Evolutionary conservation across 2,888 invertebrate genomes (phyloP).

Genomic region (Acanthoscelides obtectus): DNA sequence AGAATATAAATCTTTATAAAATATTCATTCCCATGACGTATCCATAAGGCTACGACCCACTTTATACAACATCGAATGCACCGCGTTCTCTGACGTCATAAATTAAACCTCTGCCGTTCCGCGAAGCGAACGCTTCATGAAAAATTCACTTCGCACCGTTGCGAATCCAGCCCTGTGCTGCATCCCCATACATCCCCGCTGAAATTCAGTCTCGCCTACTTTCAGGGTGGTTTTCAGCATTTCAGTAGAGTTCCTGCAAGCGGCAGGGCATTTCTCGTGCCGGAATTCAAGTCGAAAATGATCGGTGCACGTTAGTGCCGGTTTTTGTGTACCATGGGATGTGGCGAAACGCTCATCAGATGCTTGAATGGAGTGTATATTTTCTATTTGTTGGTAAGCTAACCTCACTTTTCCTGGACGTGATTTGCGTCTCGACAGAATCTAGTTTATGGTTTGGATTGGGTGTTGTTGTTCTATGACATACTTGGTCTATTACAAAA

Average conservation of each 20-base stretch:
- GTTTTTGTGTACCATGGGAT: constrained; percentile 13
- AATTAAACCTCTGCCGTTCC: background rate
- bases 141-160: background rate
- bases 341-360: constrained; percentile 15
- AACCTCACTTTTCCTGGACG: background rate
- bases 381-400: constrained; percentile 19
- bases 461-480: background rate
- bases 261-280: background rate
- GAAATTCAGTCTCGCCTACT: background rate
- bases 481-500: too few relatives aligned
- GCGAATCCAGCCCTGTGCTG: background rate
- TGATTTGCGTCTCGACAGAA: background rate
- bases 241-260: background rate
- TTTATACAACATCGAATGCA: background rate
- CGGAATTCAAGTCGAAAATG: background rate
- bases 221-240: background rate
- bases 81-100: background rate
- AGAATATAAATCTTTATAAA: background rate
- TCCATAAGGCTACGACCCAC: background rate
- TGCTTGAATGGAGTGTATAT: constrained; percentile 14
- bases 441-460: background rate
- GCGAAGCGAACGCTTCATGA: background rate
- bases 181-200: background rate
- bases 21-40: background rate
- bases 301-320: background rate